phyloP scores from a whole-genome alignment of 2,797 vertebrate genomes.

The Neosilurus mollespiculum region DNA sequence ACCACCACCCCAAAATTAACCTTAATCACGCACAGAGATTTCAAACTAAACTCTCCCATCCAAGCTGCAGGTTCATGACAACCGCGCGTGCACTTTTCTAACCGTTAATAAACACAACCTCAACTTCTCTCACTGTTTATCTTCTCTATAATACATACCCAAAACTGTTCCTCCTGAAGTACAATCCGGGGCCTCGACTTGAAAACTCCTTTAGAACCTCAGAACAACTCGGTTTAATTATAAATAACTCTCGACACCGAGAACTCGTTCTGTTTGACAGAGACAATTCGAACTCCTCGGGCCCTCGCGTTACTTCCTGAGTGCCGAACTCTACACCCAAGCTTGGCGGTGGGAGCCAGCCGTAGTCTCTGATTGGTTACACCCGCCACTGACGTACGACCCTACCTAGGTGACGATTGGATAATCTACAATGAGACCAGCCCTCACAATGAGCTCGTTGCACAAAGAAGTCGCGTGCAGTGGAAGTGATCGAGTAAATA shows the following conservation, averaged over 20 bases:
- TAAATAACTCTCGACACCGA: background rate
- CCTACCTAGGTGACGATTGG: conserved; percentile 49
- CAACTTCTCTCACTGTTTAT: background rate
- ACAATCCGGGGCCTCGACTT: background rate
- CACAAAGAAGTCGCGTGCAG: conserved; percentile 37
- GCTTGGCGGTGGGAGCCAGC: conserved; percentile 60
- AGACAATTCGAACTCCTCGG: conserved; percentile 20
- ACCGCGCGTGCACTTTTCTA: background rate
- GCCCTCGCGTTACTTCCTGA: conserved; percentile 53
- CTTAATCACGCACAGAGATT: background rate
- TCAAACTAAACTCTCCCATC: background rate
- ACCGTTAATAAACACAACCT: background rate
- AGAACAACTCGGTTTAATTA: background rate
- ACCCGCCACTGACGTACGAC: conserved; percentile 42
- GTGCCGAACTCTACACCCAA: conserved; percentile 58
- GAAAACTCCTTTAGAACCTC: background rate
- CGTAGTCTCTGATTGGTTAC: conserved; percentile 56
- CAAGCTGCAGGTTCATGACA: background rate
- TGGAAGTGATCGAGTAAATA: conserved; percentile 28
- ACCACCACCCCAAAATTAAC: background rate
- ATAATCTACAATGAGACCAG: conserved; percentile 23
- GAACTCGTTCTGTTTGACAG: conserved; percentile 20
- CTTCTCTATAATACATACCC: background rate
- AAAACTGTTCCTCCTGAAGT: background rate
- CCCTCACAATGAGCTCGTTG: conserved; percentile 26